Evolutionary conservation across 2,888 invertebrate genomes (phyloP).

Genomic region (Stenotaenia linearis): DNA sequence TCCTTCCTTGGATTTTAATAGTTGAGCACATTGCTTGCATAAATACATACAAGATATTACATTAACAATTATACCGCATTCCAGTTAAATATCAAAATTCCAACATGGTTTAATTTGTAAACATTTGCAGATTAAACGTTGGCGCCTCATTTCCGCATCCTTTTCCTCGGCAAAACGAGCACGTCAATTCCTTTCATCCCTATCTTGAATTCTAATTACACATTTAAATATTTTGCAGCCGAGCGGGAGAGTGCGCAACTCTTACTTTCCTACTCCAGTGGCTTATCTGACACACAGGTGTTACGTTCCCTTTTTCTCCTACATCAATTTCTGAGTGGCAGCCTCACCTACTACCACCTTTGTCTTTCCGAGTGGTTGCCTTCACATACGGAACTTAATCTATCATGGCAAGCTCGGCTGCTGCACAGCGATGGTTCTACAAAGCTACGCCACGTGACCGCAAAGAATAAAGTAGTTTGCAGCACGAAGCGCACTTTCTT

Average conservation of each 20-base stretch:
- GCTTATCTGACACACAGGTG: constrained; percentile 9
- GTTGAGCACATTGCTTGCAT: no score
- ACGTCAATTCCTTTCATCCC: background rate
- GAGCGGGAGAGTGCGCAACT: background rate
- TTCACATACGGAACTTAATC: constrained; percentile 5
- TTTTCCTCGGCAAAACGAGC: background rate
- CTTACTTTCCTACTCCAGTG: background rate
- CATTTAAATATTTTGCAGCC: background rate
- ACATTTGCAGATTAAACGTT: background rate
- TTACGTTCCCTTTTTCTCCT: constrained; percentile 2
- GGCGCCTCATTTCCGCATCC: background rate
- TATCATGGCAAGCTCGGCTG: constrained; percentile 4
- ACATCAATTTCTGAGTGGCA: constrained; percentile 9
- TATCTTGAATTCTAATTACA: background rate
- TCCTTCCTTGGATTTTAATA: no score
- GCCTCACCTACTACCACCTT: constrained; percentile 9
- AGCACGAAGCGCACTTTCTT: background rate
- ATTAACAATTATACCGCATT: no score
- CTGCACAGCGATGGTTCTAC: constrained; percentile 2
- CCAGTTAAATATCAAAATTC: background rate
- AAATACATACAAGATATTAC: no score
- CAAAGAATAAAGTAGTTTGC: background rate
- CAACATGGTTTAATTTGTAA: background rate
- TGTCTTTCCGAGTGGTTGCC: constrained; percentile 9
- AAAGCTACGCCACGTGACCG: constrained; percentile 4